Evolutionary conservation across 1,140 invertebrate species (phyloP), one percentile per base, ranked within the genome.

Genomic region (Drosophila pruinosa): DNA sequence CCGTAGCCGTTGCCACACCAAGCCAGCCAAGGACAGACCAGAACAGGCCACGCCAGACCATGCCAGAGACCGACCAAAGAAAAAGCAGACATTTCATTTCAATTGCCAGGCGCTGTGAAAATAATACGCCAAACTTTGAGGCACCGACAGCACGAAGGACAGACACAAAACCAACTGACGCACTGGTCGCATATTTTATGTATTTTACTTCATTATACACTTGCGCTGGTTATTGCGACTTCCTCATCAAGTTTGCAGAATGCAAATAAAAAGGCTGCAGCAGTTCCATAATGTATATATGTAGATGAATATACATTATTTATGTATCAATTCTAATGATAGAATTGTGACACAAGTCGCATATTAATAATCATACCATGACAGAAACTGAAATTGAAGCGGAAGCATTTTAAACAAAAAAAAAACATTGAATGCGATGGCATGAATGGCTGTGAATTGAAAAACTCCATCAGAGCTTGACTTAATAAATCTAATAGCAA

Each of bases 121-220:
- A 72, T 72, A 72, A 72, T 72, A 72, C 54, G 54, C 45, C 69
- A 72, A 72, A 72, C 53, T 72, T 72, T 65, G 15, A 36, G 53
- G 24, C 61, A 57, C 17, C 38, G 38, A 69, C 12, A 10, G 12
- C 21, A 15, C 19, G 36, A 15, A 14, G 21, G 61, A 34, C 24
- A 14, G 52, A 50, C 45, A 7, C 10, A 50, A 43, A n/a, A 65
- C 68, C 52, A 41, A 57, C 61, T 62, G 45, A 70, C 58, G 58
- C 38, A 50, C 43, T 50, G 52, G 57, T 50, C 74, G 68, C 59
- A 86, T 78, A 85, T 86, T 78, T 88, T 72, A 78, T 82, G 74
- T 86, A 78, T 78, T 85, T 88, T 63, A 57, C 82, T 68, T 78
- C 69, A 81, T 79, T 85, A 75, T 86, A 81, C 80, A 39, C 67